Evolutionary conservation across 1,140 invertebrate genomes (phyloP).

Genomic region (Zaprionus capensis): DNA sequence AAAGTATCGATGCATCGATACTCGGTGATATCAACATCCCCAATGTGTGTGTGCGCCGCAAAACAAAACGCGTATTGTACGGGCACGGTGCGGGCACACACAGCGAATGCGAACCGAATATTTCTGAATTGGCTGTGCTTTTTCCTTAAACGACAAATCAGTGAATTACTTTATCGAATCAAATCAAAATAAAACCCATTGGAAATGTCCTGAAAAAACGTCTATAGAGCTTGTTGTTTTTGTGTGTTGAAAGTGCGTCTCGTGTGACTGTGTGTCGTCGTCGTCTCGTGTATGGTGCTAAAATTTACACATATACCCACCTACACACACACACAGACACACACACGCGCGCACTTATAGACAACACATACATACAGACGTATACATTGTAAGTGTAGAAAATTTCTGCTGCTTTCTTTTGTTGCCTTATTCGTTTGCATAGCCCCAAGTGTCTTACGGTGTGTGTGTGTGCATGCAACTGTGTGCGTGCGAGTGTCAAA

Average conservation of each 20-base stretch:
- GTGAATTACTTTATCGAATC: constrained; percentile 40
- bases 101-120: constrained; percentile 18
- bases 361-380: constrained; percentile 26
- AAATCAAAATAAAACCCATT: constrained; percentile 22
- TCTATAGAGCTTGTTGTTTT: constrained; percentile 1
- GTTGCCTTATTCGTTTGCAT: constrained; percentile 53
- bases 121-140: constrained; percentile 44
- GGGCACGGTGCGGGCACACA: constrained; percentile 44
- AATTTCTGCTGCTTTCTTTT: constrained; percentile 61
- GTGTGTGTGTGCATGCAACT: constrained; percentile 29
- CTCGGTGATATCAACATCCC: constrained; percentile 38
- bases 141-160: constrained; percentile 31
- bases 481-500: constrained; percentile 30
- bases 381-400: constrained; percentile 63
- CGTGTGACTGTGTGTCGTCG: constrained; percentile 41
- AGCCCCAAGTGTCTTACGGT: constrained; percentile 25
- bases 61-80: constrained; percentile 56
- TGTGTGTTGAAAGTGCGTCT: constrained; percentile 34
- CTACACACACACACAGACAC: constrained; percentile 36
- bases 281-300: constrained; percentile 63
- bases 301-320: constrained; percentile 51
- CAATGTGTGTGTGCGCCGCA: constrained; percentile 54
- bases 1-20: constrained; percentile 35
- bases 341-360: constrained; percentile 20
- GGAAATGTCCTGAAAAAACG: constrained; percentile 46